These are phyloP conservation scores for Pseudochirops corinnae DNA, from an alignment of 2,797 vertebrate species.

Conservation along the genomic window DNA sequence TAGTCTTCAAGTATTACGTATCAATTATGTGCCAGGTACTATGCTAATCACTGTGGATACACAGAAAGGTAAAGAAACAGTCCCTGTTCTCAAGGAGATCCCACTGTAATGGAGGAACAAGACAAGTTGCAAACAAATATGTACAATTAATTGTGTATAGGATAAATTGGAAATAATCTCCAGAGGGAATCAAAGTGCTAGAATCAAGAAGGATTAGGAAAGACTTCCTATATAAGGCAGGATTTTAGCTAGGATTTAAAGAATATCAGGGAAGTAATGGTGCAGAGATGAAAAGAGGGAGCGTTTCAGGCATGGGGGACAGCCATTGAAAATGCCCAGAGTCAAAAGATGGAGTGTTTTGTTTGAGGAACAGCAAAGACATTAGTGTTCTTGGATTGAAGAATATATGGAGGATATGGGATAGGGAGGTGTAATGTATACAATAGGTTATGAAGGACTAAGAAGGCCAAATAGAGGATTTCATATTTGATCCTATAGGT, in stretches of 20 bases:
- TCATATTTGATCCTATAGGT: no score
- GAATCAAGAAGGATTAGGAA: not conserved
- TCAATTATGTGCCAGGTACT: not conserved
- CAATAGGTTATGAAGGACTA: no score
- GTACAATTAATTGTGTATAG: not conserved
- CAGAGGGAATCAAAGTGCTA: not conserved
- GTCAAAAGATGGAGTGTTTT: no score
- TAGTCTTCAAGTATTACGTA: not conserved
- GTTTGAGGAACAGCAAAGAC: no score
- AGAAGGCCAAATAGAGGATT: no score
- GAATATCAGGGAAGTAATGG: no score
- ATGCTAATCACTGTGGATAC: no score
- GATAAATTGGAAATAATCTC: not conserved
- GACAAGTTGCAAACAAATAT: not conserved
- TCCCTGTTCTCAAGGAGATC: not conserved
- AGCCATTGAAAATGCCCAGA: not conserved
- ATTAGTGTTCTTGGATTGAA: no score
- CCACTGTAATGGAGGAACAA: not conserved
- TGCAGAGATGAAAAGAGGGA: no score
- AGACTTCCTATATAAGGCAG: not conserved
- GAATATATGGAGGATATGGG: no score
- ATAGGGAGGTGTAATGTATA: no score
- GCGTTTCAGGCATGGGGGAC: no score
- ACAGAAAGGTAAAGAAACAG: not conserved
- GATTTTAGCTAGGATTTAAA: not conserved